A percentile compares a stretch with the other conserved stretches of the same genome.
Conservation (phyloP, 2,113 vertebrate species). For the Actinemys pallida region DNA sequence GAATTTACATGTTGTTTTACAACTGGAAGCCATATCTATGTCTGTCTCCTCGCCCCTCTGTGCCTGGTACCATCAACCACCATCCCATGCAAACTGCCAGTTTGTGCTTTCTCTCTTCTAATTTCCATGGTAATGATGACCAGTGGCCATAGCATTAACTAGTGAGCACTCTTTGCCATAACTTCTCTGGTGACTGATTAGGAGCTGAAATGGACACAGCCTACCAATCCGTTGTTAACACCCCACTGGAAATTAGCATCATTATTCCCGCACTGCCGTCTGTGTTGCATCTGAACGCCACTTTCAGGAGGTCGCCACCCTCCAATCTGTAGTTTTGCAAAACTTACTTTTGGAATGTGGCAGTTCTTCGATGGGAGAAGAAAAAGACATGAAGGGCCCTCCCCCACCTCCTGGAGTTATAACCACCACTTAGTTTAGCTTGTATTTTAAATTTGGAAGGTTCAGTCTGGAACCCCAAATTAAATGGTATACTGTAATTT, state of each 20-base stretch:
- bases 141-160: slow-evolving; percentile 24
- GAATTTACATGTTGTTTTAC: neutral
- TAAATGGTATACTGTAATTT: neutral
- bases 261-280: neutral
- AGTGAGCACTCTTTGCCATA: neutral
- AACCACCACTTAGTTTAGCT: slow-evolving; percentile 39
- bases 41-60: neutral
- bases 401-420: slow-evolving; percentile 7
- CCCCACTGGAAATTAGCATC: neutral
- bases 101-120: neutral
- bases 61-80: neutral
- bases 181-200: slow-evolving; percentile 40
- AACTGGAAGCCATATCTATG: neutral
- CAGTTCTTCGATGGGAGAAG: neutral
- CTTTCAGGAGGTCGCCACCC: neutral
- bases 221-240: neutral
- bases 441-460: slow-evolving; percentile 55
- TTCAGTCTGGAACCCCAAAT: slow-evolving; percentile 44
- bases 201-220: neutral
- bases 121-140: neutral
- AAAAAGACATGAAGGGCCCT: neutral
- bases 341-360: neutral
- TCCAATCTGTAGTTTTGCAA: neutral
- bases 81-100: neutral
- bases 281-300: neutral